phyloP scores from a whole-genome alignment of 1,140 invertebrate species.

The Chrysoperla carnea region DNA sequence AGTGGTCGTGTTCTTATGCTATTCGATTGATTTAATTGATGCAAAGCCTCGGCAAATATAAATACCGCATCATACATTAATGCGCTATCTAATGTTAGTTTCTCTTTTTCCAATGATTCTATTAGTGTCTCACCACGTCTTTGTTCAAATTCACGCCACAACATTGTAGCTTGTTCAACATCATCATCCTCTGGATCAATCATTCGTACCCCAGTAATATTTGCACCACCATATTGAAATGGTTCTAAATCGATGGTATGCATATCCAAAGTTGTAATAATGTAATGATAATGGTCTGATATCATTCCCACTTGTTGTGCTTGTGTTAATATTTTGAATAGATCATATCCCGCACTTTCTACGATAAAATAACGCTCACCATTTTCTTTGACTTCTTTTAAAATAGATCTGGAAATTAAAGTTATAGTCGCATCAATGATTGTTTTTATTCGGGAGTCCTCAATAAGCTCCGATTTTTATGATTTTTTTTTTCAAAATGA shows the following conservation, averaged over 20 bases:
- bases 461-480: too few species aligned
- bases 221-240: constrained; percentile 69
- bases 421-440: too few species aligned
- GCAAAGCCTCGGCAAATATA: constrained; percentile 52
- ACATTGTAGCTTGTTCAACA: constrained; percentile 26
- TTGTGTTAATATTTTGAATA: constrained; percentile 44
- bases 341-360: constrained; percentile 47
- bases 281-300: constrained; percentile 52
- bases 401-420: constrained; percentile 22
- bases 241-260: constrained; percentile 62
- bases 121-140: constrained; percentile 7
- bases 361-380: constrained; percentile 58
- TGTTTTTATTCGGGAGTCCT: too few species aligned
- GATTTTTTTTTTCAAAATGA: too few species aligned
- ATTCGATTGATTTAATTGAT: constrained; percentile 28
- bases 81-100: constrained; percentile 45
- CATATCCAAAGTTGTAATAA: constrained; percentile 65
- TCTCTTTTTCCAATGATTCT: constrained; percentile 32
- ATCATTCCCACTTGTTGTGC: constrained; percentile 73
- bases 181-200: constrained; percentile 11
- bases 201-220: constrained; percentile 57
- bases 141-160: constrained; percentile 6
- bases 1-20: constrained; percentile 28
- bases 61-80: constrained; percentile 61
- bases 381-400: constrained; percentile 38